These are phyloP conservation scores for Phalera bucephala DNA, from an alignment of 2,888 invertebrate species.

Conservation along the genomic window DNA sequence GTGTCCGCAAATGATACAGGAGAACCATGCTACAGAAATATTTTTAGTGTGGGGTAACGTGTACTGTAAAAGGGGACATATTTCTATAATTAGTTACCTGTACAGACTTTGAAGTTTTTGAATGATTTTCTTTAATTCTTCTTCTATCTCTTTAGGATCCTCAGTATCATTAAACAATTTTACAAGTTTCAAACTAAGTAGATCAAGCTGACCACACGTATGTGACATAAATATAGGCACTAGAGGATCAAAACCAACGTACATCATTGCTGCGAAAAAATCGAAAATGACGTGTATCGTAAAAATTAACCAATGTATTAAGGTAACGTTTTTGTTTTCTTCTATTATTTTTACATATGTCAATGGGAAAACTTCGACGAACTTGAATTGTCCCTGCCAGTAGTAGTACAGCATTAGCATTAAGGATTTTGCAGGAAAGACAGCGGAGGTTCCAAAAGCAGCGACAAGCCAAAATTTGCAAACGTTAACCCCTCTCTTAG, in stretches of 20 bases:
- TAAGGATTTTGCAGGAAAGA: conserved; percentile 54
- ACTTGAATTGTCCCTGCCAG: conserved; percentile 36
- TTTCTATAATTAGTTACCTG: conserved; percentile 32
- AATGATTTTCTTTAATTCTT: conserved; percentile 48
- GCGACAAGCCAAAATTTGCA: conserved; percentile 48
- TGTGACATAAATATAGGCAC: conserved; percentile 63
- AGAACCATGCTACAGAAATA: too few species aligned
- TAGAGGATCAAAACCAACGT: conserved; percentile 62
- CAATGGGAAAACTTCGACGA: conserved; percentile 52
- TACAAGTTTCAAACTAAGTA: conserved; percentile 47
- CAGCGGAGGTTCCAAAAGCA: conserved; percentile 30
- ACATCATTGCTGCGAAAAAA: conserved; percentile 42
- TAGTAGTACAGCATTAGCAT: conserved; percentile 44
- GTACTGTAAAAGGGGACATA: too few species aligned
- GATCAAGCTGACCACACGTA: conserved; percentile 57
- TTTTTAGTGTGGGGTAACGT: too few species aligned
- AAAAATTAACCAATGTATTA: conserved; percentile 35
- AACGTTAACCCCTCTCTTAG: conserved; percentile 40
- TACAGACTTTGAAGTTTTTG: conserved; percentile 52
- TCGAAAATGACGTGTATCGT: conserved; percentile 36
- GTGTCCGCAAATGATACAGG: too few species aligned
- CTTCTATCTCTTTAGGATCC: conserved; percentile 30
- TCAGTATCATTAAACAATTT: conserved; percentile 35
- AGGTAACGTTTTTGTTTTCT: conserved; percentile 32
- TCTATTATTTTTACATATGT: conserved; percentile 46